phyloP scores from a whole-genome alignment of 2,113 vertebrate genomes.

The Pungitius pungitius region DNA sequence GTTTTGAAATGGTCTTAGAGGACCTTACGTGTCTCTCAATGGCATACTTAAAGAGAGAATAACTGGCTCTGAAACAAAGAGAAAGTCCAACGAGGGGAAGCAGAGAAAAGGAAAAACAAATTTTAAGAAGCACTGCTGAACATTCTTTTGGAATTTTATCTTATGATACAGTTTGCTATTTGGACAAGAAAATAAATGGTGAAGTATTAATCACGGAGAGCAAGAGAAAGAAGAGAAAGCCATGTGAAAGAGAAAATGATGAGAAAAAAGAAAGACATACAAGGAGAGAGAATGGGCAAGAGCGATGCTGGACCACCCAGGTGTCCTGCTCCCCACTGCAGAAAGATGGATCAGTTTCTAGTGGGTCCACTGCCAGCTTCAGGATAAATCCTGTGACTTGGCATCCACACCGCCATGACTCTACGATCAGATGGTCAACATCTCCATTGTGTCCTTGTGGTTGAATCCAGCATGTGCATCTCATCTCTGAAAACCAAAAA shows the following conservation, averaged over 20 bases:
- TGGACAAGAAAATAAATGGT: conserved; percentile 7
- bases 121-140: conserved; percentile 41
- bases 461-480: not conserved
- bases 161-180: conserved; percentile 74
- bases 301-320: conserved; percentile 87
- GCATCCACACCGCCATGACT: conserved; percentile 22
- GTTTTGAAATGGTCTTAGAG: conserved; percentile 89
- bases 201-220: not conserved
- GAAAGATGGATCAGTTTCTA: conserved; percentile 51
- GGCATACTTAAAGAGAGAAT: conserved; percentile 59
- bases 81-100: conserved; percentile 36
- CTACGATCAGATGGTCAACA: not conserved
- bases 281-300: conserved; percentile 42
- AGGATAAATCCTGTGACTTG: conserved; percentile 47
- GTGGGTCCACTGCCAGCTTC: conserved; percentile 22
- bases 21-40: conserved; percentile 86
- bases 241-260: conserved; percentile 22
- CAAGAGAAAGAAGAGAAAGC: conserved; percentile 15
- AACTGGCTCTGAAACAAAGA: conserved; percentile 63
- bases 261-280: conserved; percentile 49
- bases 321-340: conserved; percentile 59
- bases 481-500: not conserved
- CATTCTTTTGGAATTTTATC: conserved; percentile 89
- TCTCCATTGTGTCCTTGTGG: not conserved
- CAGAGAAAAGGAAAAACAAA: conserved; percentile 41